A percentile compares a stretch with the other conserved stretches of the same genome.
Conservation (phyloP, 2,888 invertebrate genomes). For the Papilio elwesi region DNA sequence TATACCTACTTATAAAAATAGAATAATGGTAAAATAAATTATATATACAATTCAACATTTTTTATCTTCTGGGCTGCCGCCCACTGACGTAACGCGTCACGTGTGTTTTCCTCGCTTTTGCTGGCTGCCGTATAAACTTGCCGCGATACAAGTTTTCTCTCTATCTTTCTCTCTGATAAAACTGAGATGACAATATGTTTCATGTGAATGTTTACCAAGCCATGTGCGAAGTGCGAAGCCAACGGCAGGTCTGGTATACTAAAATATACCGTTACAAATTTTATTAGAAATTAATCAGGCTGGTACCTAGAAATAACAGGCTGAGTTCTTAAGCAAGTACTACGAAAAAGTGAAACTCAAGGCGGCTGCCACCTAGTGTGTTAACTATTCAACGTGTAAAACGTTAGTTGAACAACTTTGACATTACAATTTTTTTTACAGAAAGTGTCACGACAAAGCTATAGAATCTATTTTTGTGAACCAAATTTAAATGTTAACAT, state of each 20-base stretch:
- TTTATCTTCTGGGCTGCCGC: no score
- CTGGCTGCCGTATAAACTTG: no score
- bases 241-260: neutral
- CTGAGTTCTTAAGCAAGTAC: constrained; percentile 7
- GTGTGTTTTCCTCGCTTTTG: no score
- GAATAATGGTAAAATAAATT: no score
- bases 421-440: neutral
- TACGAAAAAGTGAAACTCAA: constrained; percentile 16
- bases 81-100: no score
- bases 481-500: neutral
- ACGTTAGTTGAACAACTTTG: neutral
- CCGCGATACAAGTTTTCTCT: no score
- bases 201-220: neutral
- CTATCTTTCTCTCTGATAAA: no score
- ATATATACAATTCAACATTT: no score
- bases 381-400: neutral
- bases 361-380: neutral
- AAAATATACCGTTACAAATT: neutral
- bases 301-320: constrained; percentile 5
- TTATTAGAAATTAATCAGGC: constrained; percentile 1
- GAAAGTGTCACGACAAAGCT: constrained; percentile 13
- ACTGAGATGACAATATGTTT: no score
- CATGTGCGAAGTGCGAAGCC: no score
- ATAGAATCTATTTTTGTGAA: neutral
- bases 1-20: no score